Evolutionary conservation across 2,888 invertebrate species (phyloP).

Genomic region (Dolichopus griseipennis): DNA sequence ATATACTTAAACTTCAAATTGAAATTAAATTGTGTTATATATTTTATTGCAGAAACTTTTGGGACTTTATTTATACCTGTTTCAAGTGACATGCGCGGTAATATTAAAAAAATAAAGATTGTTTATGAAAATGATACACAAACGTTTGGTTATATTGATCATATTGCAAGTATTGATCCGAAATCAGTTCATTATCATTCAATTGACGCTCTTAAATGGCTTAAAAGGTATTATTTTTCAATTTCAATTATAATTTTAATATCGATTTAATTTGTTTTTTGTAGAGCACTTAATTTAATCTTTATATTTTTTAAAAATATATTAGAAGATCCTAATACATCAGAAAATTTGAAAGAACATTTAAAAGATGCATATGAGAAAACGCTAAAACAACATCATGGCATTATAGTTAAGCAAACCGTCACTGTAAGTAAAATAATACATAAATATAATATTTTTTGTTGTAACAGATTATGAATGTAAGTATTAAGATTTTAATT

Average conservation of each 20-base stretch:
- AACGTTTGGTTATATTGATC: conserved; percentile 54
- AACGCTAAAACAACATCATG: conserved; percentile 64
- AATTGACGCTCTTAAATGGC: conserved; percentile 62
- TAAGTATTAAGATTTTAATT: too few species aligned
- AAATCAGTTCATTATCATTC: conserved; percentile 46
- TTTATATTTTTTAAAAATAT: conserved; percentile 40
- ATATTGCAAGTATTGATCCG: conserved; percentile 57
- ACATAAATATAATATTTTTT: too few species aligned
- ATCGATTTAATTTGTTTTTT: conserved; percentile 9
- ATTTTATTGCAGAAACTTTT: conserved; percentile 53
- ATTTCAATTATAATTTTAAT: conserved; percentile 2
- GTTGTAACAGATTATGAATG: too few species aligned
- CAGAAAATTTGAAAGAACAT: conserved; percentile 53
- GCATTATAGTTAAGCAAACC: conserved; percentile 65
- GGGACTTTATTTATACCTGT: conserved; percentile 66
- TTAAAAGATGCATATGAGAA: conserved; percentile 59
- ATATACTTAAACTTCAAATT: not conserved
- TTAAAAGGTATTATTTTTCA: conserved; percentile 52
- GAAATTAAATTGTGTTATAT: conserved; percentile 11
- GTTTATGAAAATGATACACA: conserved; percentile 48
- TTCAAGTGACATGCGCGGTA: conserved; percentile 66
- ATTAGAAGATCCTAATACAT: conserved; percentile 31
- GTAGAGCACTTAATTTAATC: conserved; percentile 37
- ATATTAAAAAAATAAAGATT: conserved; percentile 60
- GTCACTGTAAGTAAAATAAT: conserved; percentile 51